Conservation (phyloP, 1,140 invertebrate genomes). For the Pemphigus obesinymphae region DNA sequence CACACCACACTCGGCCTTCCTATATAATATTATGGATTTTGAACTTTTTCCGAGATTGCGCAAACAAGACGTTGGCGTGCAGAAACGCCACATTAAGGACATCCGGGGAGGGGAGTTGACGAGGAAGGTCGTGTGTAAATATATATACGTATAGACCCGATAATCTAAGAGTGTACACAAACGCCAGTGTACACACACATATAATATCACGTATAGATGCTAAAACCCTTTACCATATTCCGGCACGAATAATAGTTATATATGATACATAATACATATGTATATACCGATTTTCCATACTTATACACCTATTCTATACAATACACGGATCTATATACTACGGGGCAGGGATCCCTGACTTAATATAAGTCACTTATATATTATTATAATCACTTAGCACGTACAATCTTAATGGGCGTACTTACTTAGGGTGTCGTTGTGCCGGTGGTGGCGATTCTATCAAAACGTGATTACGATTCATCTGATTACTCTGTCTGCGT, state of each 20-base stretch:
- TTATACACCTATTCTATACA: neutral
- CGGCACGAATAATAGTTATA: conserved; percentile 19
- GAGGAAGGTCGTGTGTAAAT: neutral
- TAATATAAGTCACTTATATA: conserved; percentile 22
- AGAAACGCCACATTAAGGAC: conserved; percentile 6
- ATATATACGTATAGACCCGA: too few relatives aligned
- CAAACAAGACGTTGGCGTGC: conserved; percentile 10
- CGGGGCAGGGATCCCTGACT: neutral
- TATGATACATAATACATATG: too few relatives aligned
- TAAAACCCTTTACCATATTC: conserved; percentile 25
- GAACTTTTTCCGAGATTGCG: conserved; percentile 13
- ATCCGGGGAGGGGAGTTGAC: neutral
- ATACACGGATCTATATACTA: neutral
- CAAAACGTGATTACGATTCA: neutral
- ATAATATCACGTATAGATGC: neutral
- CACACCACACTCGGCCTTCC: neutral
- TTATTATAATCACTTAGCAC: conserved; percentile 18
- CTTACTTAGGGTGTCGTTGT: neutral
- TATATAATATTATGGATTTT: neutral
- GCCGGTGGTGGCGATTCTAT: neutral
- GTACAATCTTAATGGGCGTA: conserved; percentile 26
- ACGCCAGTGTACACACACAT: neutral
- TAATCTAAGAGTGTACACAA: neutral
- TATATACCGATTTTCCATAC: conserved; percentile 19
- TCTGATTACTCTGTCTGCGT: neutral